Evolutionary conservation across 2,113 vertebrate genomes (phyloP), one percentile per base, ranked within the genome.

Genomic region (Otocyon megalotis): DNA sequence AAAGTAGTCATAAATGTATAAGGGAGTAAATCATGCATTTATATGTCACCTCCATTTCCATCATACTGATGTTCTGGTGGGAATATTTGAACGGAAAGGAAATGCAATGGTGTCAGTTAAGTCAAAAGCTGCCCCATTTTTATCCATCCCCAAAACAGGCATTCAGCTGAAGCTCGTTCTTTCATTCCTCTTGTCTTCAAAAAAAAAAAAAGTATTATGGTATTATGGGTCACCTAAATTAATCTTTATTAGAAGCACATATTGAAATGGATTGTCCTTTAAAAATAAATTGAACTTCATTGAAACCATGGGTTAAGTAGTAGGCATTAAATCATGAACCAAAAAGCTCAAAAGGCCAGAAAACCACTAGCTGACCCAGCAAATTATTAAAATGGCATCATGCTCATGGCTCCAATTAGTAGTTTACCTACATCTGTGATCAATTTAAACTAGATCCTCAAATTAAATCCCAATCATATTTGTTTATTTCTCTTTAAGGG

Each of bases 401-500:
- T 74, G 8, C 17, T 93, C 19, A 53, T 69, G 43, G 50, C 50
- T 97, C 20, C 62, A 79, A 67, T 71, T 84, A 97, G 74, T 65
- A 96, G 62, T 84, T 94, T 93, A 65, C 53, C 76, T 83, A 86
- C 97, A 96, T 87, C 89, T 97, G 96, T 77, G 32, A 93, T 81
- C 83, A 93, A 20, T 97, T 97, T 97, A 97, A 93, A 32, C 54
- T 69, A 71, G 53, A 84, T 95, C 84, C 83, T 90, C 87, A 87
- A 92, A 96, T 96, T 96, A 97, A 97, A 63, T 79, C 87, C 60
- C 79, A 81, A 54, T 96, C 20, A 0, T 79, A 9, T 92, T 92
- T 95, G 77, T 91, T 98, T 97, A 95, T 90, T 97, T 97, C 86
- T 91, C 43, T 94, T 97, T 85, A 94, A 94, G 28, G 89, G 83